phyloP scores from a whole-genome alignment of 2,797 vertebrate species.

The Heterohyrax brucei region DNA sequence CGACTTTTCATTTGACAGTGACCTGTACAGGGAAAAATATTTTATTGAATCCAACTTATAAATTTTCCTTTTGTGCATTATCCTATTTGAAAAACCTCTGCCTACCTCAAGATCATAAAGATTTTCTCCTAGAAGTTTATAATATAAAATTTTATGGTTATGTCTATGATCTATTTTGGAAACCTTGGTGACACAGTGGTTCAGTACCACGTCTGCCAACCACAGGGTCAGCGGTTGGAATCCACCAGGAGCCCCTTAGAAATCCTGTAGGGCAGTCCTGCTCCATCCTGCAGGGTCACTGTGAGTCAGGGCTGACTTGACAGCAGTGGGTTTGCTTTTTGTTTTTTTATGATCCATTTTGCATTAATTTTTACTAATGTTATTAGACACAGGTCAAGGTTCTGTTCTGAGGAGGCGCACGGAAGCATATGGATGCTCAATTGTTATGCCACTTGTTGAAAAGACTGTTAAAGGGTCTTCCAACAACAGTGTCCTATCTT shows the following conservation, averaged over 20 bases:
- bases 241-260: too few species aligned
- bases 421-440: neutral
- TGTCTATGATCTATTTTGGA: neutral
- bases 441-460: neutral
- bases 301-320: too few species aligned
- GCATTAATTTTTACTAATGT: neutral
- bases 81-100: conserved; percentile 21
- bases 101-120: neutral
- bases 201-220: too few species aligned
- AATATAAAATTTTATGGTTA: neutral
- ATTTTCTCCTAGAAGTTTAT: conserved; percentile 1
- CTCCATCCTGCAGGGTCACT: too few species aligned
- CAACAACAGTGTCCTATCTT: too few species aligned
- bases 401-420: too few species aligned
- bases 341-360: neutral
- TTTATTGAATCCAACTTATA: neutral
- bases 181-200: too few species aligned
- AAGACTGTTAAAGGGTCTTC: neutral
- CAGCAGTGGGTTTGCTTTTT: too few species aligned
- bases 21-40: neutral
- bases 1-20: neutral
- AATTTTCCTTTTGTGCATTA: neutral
- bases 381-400: neutral
- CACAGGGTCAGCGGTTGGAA: too few species aligned
- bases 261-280: too few species aligned